A percentile compares a stretch with the other conserved stretches of the same genome.
Evolutionary conservation across 2,113 vertebrate species (phyloP).

Genomic region (Alethe castanea): DNA sequence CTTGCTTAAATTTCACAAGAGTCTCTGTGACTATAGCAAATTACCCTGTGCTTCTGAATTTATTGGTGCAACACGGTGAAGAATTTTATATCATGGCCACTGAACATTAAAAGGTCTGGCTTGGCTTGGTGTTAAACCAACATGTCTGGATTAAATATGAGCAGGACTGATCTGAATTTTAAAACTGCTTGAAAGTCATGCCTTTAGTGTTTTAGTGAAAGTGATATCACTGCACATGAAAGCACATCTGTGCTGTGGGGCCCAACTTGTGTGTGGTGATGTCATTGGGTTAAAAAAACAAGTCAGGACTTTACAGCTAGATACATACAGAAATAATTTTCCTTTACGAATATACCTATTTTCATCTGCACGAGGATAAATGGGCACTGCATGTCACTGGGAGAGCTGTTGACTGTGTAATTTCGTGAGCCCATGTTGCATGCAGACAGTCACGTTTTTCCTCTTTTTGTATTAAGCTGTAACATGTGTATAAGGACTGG

Average conservation of each 20-base stretch:
- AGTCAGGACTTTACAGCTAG: constrained; percentile 6
- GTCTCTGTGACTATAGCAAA: constrained; percentile 42
- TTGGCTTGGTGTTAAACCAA: constrained; percentile 80
- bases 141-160: constrained; percentile 79
- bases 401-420: background rate
- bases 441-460: background rate
- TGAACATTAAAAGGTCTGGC: constrained; percentile 79
- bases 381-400: background rate
- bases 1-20: constrained; percentile 51
- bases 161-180: constrained; percentile 77
- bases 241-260: constrained; percentile 46
- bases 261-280: background rate
- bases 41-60: constrained; percentile 66
- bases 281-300: constrained; percentile 29
- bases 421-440: background rate
- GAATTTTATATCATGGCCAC: constrained; percentile 74
- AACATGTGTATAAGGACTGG: background rate
- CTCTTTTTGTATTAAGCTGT: background rate
- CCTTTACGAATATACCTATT: background rate
- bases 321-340: constrained; percentile 38
- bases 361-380: background rate
- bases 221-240: constrained; percentile 61
- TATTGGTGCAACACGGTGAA: constrained; percentile 71
- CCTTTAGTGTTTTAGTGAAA: constrained; percentile 67
- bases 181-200: constrained; percentile 72